phyloP scores from a whole-genome alignment of 53 echinoderm and acorn worm species.

The Paracentrotus lividus region DNA sequence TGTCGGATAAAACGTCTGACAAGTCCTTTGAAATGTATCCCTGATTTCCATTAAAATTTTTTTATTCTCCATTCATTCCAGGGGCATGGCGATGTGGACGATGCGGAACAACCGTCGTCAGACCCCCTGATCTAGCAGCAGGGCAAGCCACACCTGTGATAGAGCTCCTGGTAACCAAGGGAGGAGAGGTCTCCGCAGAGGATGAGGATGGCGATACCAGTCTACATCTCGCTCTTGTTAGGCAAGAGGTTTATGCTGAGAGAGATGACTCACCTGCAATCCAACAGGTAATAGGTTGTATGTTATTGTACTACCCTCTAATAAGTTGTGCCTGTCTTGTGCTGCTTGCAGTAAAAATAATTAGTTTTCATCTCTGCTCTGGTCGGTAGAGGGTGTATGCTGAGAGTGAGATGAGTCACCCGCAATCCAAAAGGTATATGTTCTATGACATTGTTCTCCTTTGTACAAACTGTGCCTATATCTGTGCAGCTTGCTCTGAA shows the following conservation, averaged over 20 bases:
- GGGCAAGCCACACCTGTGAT: slow-evolving; percentile 91
- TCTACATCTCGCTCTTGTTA: slow-evolving; percentile 90
- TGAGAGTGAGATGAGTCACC: slow-evolving; percentile 69
- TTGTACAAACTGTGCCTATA: not conserved
- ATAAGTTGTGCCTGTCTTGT: not conserved
- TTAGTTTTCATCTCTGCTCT: slow-evolving; percentile 72
- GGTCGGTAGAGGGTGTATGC: slow-evolving; percentile 84
- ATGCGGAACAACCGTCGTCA: slow-evolving; percentile 96
- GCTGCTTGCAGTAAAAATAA: slow-evolving; percentile 23
- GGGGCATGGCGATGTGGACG: slow-evolving; percentile 82
- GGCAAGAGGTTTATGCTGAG: slow-evolving; percentile 84
- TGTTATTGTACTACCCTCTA: not conserved
- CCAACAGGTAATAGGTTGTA: slow-evolving; percentile 59
- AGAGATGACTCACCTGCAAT: slow-evolving; percentile 72
- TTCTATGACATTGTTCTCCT: not conserved
- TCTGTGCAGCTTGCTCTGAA: not conserved
- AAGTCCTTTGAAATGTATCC: not conserved
- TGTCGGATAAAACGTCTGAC: too few relatives aligned
- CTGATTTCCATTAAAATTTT: not conserved
- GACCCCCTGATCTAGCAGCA: slow-evolving; percentile 86
- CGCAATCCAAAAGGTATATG: slow-evolving; percentile 62
- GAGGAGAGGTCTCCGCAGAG: slow-evolving; percentile 81
- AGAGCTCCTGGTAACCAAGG: slow-evolving; percentile 91
- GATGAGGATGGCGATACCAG: slow-evolving; percentile 97
- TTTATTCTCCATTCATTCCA: not conserved